Evolutionary conservation across 2,888 invertebrate genomes (phyloP), one percentile per base, ranked within the genome.

Genomic region (Ennomos erosarius): DNA sequence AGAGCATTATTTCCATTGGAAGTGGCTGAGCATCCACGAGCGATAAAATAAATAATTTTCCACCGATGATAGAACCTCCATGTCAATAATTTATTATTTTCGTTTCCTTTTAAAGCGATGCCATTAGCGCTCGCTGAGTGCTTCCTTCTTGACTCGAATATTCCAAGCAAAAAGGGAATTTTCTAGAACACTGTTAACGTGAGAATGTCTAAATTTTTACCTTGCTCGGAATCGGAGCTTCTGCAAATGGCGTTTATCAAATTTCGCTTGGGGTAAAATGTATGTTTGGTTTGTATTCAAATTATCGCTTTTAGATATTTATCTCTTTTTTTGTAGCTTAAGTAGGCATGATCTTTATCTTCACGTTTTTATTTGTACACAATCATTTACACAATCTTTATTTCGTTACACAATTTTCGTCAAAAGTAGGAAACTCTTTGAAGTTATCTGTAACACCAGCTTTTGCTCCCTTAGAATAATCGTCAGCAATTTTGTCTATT

Each of bases 41-140:
- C 76, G 76, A 81, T 79, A 80, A 78, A 82, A 85, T 81, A 82
- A 85, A 84, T 79, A 84, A 81, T 80, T 79, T 81, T 72, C 69
- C 73, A 73, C 75, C 75, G 75, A 75, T 79, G 77, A 82, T 81
- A 81, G 74, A 80, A 82, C 79, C 78, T 77, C 81, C 80, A 82
- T 85, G 87, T 87, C 87, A 88, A 90, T 88, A 88, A 88, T 85
- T 86, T 86, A 87, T 89, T 87, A 87, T 88, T 85, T 88, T 88
- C 84, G 78, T 84, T 87, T 84, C 83, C 84, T 83, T 84, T 82
- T 79, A 85, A 87, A 87, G 81, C 79, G 82, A 78, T 65, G 82
- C 87, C 86, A 88, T 89, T 88, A 89, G 82, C 79, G 80, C 69
- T 16, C 74, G 79, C 66, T 79, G 85, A 86, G 87, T 84, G 85